phyloP scores from a whole-genome alignment of 2,797 vertebrate genomes.

The Sarcophilus harrisii region DNA sequence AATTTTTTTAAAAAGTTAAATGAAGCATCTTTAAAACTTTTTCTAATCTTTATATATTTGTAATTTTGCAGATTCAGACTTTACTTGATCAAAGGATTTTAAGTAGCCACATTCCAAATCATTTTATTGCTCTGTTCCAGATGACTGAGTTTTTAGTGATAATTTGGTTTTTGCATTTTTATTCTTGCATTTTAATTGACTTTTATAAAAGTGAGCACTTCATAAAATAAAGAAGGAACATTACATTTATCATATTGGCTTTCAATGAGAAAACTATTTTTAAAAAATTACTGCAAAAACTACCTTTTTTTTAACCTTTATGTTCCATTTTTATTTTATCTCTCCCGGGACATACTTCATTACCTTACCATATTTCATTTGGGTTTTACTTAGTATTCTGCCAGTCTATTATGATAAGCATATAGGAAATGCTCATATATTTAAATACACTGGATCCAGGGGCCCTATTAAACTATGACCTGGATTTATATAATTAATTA shows the following conservation, averaged over 20 bases:
- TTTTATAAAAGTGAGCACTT: constrained; percentile 18
- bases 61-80: constrained; percentile 29
- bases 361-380: not conserved
- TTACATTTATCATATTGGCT: not conserved
- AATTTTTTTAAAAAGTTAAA: constrained; percentile 36
- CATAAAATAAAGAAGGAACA: constrained; percentile 18
- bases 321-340: constrained; percentile 6
- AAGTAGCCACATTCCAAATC: constrained; percentile 31
- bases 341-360: not conserved
- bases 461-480: not conserved
- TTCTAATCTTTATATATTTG: not conserved
- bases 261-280: constrained; percentile 26
- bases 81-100: constrained; percentile 44
- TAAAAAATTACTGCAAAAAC: constrained; percentile 30
- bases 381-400: not conserved
- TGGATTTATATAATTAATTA: not conserved
- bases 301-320: constrained; percentile 4
- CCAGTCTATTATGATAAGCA: constrained; percentile 10
- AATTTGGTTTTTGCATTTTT: constrained; percentile 40
- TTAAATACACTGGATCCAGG: constrained; percentile 18
- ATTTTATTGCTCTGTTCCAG: constrained; percentile 40
- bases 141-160: constrained; percentile 46
- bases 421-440: not conserved
- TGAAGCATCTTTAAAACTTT: constrained; percentile 9
- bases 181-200: constrained; percentile 34